Evolutionary conservation across 2,888 invertebrate genomes (phyloP), one percentile per base, ranked within the genome.

Genomic region (Campoplex nolae): DNA sequence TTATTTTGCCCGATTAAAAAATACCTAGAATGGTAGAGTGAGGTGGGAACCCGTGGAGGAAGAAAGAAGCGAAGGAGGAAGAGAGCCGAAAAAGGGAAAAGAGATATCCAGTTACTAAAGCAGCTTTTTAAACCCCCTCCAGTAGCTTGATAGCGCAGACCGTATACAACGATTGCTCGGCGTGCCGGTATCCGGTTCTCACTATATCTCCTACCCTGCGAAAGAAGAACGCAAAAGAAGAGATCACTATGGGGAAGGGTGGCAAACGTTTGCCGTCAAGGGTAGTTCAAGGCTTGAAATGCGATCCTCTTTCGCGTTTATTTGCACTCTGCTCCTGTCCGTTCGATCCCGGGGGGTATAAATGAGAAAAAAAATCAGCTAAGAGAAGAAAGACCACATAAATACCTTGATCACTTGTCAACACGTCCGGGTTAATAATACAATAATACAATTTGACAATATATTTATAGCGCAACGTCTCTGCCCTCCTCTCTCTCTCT

Each of bases 1-100:
- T 94, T 94, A 94, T 94, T 93, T 92, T 93, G 89, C 79, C 92
- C 93, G 94, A 94, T 94, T 94, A 94, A 94, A 94, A 94, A 94
- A 87, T 87, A 87, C 87, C 87, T 75, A 79, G 87, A 76, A 58
- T 91, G 90, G 92, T 91, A 90, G 90, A 91, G 90, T 89, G 85
- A 70, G 87, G 90, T 90, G 89, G 90, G 92, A 54, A 77, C 48
- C 51, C 78, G 18, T 32, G 70, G 38, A 54, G 35, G n/a, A 48
- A 13, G 51, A 48, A 62, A 65, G 48, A 7, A 70, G 45, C 48
- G 35, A 68, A 23, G 67, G 75, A 80, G 42, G 38, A 56, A 48
- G 8, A 54, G 62, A 73, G 28, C 16, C 7, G 32, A 32, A 13
- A 3, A 42, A 42, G 42, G 42, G 42, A 9, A 62, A 16, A 62